Base-by-base conservation (phyloP, 1,140 invertebrate genomes). In the Epicauta chinensis region DNA sequence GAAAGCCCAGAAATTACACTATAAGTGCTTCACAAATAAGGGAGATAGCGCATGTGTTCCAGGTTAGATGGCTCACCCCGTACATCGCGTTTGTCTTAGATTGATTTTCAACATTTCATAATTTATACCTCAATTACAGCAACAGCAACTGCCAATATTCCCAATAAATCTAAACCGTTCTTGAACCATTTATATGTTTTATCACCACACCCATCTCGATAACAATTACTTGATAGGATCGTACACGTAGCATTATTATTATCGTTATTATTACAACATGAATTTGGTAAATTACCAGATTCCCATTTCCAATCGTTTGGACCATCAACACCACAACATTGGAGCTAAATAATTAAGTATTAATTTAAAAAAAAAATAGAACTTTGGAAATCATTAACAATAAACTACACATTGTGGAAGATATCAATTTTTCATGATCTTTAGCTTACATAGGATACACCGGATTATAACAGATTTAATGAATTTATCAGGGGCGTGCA, bases 321-420 rank as follows among this genome's bases (percentile, higher is more conserved):
- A n/a, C 64, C 60, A 10, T 65, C 60, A 49, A 77, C 66, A 29
- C 83, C 83, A 57, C 83, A 86, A 62, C 83, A 86, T 14, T 75
- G 42, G 36, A 82, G 69, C 83, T 85, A 56, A 16, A 73, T 23
- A 0, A 23, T 23, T 23, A n/a, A n/a, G n/a, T n/a, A n/a, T n/a
- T n/a, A n/a, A n/a, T n/a, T n/a, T n/a, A n/a, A n/a, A n/a, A n/a
- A n/a, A n/a, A n/a, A n/a, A n/a, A n/a, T n/a, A n/a, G n/a, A n/a
- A n/a, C n/a, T n/a, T n/a, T n/a, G n/a, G n/a, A n/a, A n/a, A n/a
- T n/a, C n/a, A n/a, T n/a, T n/a, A n/a, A n/a, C n/a, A n/a, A n/a
- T n/a, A n/a, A n/a, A n/a, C n/a, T n/a, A n/a, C n/a, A n/a, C n/a
- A n/a, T n/a, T n/a, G n/a, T n/a, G n/a, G n/a, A n/a, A n/a, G n/a